Evolutionary conservation across 1,140 invertebrate species (phyloP).

Genomic region (Ceratoteleas bidentatus): DNA sequence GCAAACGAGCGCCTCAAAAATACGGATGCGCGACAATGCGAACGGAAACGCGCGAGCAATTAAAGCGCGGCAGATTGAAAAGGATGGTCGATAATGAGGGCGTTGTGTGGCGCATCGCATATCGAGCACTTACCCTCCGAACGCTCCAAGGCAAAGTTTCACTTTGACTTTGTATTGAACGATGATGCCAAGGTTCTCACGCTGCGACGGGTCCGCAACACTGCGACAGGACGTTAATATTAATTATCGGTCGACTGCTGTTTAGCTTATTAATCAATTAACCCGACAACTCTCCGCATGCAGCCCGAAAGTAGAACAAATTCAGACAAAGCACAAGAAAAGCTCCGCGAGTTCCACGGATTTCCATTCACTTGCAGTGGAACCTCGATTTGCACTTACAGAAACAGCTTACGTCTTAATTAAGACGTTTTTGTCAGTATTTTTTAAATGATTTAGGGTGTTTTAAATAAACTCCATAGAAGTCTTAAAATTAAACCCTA

Average conservation of each 20-base stretch:
- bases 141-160: constrained; percentile 95
- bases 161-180: constrained; percentile 99
- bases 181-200: constrained; percentile 98
- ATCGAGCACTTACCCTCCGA: constrained; percentile 90
- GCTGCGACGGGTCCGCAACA: constrained; percentile 92
- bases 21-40: too few species aligned
- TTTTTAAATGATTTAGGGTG: too few species aligned
- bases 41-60: constrained; percentile 42
- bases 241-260: constrained; percentile 51
- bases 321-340: constrained; percentile 45
- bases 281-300: constrained; percentile 59
- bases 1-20: too few species aligned
- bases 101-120: constrained; percentile 13
- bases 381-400: background rate
- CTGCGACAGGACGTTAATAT: constrained; percentile 81
- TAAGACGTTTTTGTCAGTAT: too few species aligned
- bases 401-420: too few species aligned
- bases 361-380: background rate
- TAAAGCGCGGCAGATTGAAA: constrained; percentile 32
- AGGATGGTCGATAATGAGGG: constrained; percentile 33
- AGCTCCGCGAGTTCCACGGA: constrained; percentile 11
- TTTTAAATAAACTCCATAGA: too few species aligned
- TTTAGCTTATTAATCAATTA: constrained; percentile 65
- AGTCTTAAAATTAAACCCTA: too few species aligned
- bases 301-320: constrained; percentile 55